These are phyloP conservation scores for Chrosomus eos DNA, from an alignment of 2,797 vertebrate species.

Conservation along the genomic window DNA sequence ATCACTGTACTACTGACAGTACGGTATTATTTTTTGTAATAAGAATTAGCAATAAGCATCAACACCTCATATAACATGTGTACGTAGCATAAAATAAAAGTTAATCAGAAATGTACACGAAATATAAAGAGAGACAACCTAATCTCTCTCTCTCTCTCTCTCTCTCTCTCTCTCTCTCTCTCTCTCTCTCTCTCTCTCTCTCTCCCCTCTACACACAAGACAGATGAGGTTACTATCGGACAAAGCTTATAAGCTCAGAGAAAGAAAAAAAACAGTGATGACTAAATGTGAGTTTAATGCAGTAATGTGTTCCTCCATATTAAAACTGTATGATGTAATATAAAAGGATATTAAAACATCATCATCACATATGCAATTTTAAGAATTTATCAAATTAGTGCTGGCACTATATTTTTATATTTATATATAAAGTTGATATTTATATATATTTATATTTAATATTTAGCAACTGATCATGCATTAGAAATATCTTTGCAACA, in stretches of 20 bases:
- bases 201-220: slow-evolving; percentile 38
- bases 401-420: too few species aligned
- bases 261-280: not conserved
- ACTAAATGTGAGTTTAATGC: slow-evolving; percentile 18
- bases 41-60: not conserved
- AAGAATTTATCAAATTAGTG: not conserved
- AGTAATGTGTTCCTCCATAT: slow-evolving; percentile 7
- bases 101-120: slow-evolving; percentile 13
- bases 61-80: not conserved
- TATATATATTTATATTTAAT: too few species aligned
- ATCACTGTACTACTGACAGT: not conserved
- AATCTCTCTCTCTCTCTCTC: slow-evolving; percentile 45
- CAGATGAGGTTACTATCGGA: slow-evolving; percentile 65
- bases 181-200: not conserved
- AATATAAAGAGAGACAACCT: slow-evolving; percentile 47
- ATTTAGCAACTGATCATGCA: not conserved
- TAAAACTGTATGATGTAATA: not conserved
- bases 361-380: not conserved
- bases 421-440: too few species aligned
- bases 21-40: not conserved
- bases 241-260: slow-evolving; percentile 49
- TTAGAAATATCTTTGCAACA: not conserved
- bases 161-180: slow-evolving; percentile 44
- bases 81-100: not conserved
- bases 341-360: not conserved